These are phyloP conservation scores for Larimichthys polyactis DNA, from an alignment of 2,113 vertebrate genomes.

Conservation along the genomic window DNA sequence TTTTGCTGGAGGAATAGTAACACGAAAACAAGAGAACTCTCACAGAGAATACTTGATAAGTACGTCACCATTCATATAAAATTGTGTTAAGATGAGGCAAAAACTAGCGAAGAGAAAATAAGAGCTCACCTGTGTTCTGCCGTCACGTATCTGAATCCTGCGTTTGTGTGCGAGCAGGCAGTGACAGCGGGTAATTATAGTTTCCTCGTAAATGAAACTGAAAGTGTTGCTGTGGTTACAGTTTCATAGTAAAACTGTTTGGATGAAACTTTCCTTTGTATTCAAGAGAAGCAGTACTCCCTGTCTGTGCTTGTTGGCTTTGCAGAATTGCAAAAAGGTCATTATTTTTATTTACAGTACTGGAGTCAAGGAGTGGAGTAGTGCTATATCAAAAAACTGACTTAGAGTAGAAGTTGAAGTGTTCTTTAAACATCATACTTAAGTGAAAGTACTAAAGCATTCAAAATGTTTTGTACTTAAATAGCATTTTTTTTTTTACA, in stretches of 20 bases:
- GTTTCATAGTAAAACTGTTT: background rate
- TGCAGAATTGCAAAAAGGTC: background rate
- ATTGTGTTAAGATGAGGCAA: background rate
- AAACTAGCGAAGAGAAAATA: background rate
- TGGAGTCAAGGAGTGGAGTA: too few species aligned
- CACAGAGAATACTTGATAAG: background rate
- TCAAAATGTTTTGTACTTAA: too few species aligned
- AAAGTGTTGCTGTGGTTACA: background rate
- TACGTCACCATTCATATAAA: background rate
- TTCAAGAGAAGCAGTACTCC: background rate
- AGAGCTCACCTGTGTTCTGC: background rate
- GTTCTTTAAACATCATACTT: too few species aligned
- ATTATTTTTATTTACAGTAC: background rate
- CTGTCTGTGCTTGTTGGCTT: background rate
- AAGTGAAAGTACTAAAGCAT: too few species aligned
- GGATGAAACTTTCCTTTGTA: background rate
- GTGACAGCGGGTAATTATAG: background rate
- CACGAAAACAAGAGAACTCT: background rate
- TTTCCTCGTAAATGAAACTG: background rate
- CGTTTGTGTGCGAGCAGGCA: background rate
- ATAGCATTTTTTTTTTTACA: too few species aligned
- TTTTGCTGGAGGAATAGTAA: background rate
- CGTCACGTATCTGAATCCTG: background rate
- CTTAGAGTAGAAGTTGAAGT: too few species aligned
- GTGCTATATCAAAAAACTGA: too few species aligned